Base-by-base conservation (phyloP, 2,113 vertebrate genomes). In the Anoplopoma fimbria region DNA sequence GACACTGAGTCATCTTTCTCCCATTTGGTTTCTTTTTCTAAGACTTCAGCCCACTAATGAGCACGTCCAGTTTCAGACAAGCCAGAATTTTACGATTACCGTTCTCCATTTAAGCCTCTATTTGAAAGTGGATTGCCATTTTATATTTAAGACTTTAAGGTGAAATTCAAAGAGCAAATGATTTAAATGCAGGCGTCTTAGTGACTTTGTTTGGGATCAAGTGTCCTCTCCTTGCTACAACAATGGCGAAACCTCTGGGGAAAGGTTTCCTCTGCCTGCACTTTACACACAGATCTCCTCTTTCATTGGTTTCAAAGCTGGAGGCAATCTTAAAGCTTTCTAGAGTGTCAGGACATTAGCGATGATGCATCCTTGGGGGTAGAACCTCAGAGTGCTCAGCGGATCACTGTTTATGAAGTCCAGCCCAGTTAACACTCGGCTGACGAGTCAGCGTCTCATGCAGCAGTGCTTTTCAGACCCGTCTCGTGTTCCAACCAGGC, bases 401-500 rank as follows among this genome's bases (percentile, higher is more conserved):
- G 31, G 12, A 36, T 79, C 42, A 9, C 67, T 85, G 86, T 90
- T 91, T 88, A 76, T 61, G 61, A 33, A 72, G 82, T 51, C 65
- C 47, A 38, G 13, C 80, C 27, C 70, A 25, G 47, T 83, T 73
- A 70, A 81, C 23, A 33, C 85, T 89, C 87, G 36, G 83, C 82
- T 75, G 67, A 82, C 69, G 19, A 77, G 75, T 65, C 75, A 33
- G 33, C 17, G 36, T 19, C n/a, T 73, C 21, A 5, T 19, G 63
- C 76, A 42, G 67, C 69, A 5, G 40, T 13, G 45, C 33, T 4
- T 82, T 73, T 91, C 67, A 75, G 75, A 42, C 27, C 47, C n/a
- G 19, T 79, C 84, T 80, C 33, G 23, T 68, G 55, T 77, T 84
- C 71, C 75, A 70, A 10, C 82, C 82, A 79, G 87, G 81, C 84